Conservation (phyloP, 2,888 invertebrate species). For the Apomyelois bistriatella region DNA sequence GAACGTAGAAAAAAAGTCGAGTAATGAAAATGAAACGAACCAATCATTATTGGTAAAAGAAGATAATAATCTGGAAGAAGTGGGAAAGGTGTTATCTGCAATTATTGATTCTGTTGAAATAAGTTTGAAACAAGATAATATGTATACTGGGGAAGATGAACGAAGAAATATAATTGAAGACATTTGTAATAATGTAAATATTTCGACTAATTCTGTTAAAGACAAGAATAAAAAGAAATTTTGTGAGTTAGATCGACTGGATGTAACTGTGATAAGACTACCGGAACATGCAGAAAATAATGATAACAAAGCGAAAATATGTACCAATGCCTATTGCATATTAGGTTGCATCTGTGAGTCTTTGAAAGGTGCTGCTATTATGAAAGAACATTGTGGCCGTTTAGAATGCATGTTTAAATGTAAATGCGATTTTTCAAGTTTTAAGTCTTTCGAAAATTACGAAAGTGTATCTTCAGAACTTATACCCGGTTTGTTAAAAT, state of each 20-base stretch:
- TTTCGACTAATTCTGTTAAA: conserved; percentile 32
- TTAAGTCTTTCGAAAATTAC: conserved; percentile 41
- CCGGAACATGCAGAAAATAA: conserved; percentile 36
- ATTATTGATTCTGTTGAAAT: conserved; percentile 82
- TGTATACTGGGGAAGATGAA: conserved; percentile 53
- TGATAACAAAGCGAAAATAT: conserved; percentile 34
- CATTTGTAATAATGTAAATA: conserved; percentile 29
- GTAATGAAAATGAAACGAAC: background rate
- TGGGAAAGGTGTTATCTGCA: conserved; percentile 67
- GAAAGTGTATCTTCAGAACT: conserved; percentile 37
- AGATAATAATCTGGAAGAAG: conserved; percentile 31
- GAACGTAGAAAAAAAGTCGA: conserved; percentile 7
- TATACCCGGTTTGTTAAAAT: conserved; percentile 52
- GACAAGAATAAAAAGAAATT: conserved; percentile 57
- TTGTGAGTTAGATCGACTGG: conserved; percentile 80
- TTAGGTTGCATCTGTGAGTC: conserved; percentile 85
- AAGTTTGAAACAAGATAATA: conserved; percentile 76
- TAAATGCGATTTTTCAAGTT: conserved; percentile 58
- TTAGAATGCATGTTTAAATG: conserved; percentile 81
- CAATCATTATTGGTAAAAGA: conserved; percentile 1
- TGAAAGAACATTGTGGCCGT: conserved; percentile 82
- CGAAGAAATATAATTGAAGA: conserved; percentile 36
- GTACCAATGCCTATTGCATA: conserved; percentile 78
- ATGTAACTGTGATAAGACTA: conserved; percentile 83
- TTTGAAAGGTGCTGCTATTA: conserved; percentile 58